Base-by-base conservation (phyloP, 2,888 invertebrate genomes). In the Auanema freiburgensis region DNA sequence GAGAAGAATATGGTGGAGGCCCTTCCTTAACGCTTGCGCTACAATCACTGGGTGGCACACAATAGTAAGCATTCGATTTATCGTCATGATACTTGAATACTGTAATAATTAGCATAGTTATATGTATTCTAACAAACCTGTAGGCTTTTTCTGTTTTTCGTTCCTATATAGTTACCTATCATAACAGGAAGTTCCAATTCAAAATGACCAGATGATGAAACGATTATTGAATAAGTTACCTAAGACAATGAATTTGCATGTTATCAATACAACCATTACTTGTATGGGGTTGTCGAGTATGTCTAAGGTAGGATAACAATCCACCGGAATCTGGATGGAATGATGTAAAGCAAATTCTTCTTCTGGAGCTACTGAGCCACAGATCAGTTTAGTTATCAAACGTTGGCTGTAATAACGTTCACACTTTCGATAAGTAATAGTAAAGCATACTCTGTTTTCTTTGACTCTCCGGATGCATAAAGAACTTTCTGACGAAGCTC, bases 151-250 rank as follows among this genome's bases (percentile, higher is more conserved):
- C 21, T 21, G 46, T 46, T 46, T 18, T 21, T 46, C 46, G 16
- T 10, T 3, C 16, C 16, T 10, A 46, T 46, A 10, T 46, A 59
- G 44, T 69, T 72, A 5, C 69, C 72, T 1, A 72, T 24, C 24
- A 67, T 68, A 25, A 72, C 63, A 40, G 72, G 69, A 4, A 64
- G 62, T 18, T 69, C 72, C 2, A 72, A 65, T 57, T 72, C 72
- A 42, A 72, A 72, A 16, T 60, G 56, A 14, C 69, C 69, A 1
- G 67, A 33, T n/a, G 63, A 63, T 11, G 66, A 65, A 12, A 69
- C 63, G 10, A 72, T 18, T 6, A 72, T 52, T 24, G 66, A 66
- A 43, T 72, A 72, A 49, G 66, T 57, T 0, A 72, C 69, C 68
- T 71, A 43, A 25, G 63, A 59, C 14, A 49, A 14, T 44, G 33